phyloP scores from a whole-genome alignment of 2,113 vertebrate genomes.

The Nannospalax galili region DNA sequence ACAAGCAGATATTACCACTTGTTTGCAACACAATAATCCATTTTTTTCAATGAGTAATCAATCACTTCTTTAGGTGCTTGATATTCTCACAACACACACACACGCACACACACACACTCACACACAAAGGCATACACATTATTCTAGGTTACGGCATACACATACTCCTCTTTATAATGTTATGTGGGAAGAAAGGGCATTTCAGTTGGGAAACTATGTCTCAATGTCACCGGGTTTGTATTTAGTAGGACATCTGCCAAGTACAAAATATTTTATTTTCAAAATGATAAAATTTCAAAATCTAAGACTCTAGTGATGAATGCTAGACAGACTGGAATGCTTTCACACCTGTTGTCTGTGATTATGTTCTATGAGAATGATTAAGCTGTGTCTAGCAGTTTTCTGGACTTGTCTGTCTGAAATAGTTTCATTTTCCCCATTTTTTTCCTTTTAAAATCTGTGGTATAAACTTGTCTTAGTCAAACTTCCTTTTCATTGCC shows the following conservation, averaged over 20 bases:
- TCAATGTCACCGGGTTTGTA: conserved; percentile 81
- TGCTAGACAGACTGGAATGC: conserved; percentile 78
- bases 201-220: conserved; percentile 79
- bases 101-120: too few relatives aligned
- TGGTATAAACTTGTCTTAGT: conserved; percentile 82
- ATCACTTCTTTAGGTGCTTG: too few relatives aligned
- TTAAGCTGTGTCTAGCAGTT: conserved; percentile 78
- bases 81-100: too few relatives aligned
- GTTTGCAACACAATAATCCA: too few relatives aligned
- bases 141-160: too few relatives aligned
- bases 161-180: background rate
- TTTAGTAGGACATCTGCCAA: conserved; percentile 78
- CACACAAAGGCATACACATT: too few relatives aligned
- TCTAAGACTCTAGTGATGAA: conserved; percentile 77
- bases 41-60: too few relatives aligned
- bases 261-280: background rate
- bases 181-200: conserved; percentile 91
- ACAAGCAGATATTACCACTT: too few relatives aligned
- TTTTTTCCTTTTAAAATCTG: conserved; percentile 74
- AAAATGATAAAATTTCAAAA: conserved; percentile 65
- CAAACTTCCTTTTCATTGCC: conserved; percentile 79
- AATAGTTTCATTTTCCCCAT: conserved; percentile 79
- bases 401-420: conserved; percentile 81
- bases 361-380: conserved; percentile 81
- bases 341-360: conserved; percentile 79